Evolutionary conservation across 2,888 invertebrate genomes (phyloP).

Genomic region (Smittia sp.): DNA sequence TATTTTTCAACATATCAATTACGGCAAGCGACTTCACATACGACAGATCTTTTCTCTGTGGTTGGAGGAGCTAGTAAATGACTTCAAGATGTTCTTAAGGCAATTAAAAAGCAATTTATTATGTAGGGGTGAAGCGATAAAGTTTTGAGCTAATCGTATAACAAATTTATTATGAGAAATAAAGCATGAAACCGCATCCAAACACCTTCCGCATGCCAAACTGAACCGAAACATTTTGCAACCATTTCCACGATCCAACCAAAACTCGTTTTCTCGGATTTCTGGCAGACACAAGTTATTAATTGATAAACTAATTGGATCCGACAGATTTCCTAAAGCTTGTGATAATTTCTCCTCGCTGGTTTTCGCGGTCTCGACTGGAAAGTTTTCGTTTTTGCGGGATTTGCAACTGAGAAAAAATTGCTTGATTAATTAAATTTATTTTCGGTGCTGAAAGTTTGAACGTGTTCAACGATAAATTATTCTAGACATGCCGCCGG

Average conservation of each 20-base stretch:
- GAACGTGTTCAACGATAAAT: not conserved
- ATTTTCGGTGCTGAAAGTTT: not conserved
- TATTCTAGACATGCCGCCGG: constrained; percentile 4
- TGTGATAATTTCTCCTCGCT: not conserved
- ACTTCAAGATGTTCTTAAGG: not conserved
- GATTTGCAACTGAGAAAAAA: not conserved
- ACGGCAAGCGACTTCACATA: not conserved
- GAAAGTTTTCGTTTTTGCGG: constrained; percentile 7
- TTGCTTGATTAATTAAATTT: constrained; percentile 18
- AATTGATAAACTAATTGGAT: constrained; percentile 39
- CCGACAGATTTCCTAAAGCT: constrained; percentile 30
- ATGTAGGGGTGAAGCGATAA: not conserved
- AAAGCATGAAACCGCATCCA: not conserved
- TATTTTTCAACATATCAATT: constrained; percentile 37
- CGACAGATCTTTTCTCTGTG: not conserved
- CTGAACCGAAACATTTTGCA: not conserved
- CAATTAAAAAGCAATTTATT: constrained; percentile 36
- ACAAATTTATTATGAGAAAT: not conserved
- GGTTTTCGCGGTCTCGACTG: constrained; percentile 17
- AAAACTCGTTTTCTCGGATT: not conserved
- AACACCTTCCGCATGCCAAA: constrained; percentile 2
- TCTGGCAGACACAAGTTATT: constrained; percentile 24
- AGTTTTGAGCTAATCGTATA: not conserved
- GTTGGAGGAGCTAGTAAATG: not conserved
- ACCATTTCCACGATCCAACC: not conserved